phyloP scores from a whole-genome alignment of 2,888 invertebrate species.

The Heteromyza rotundicornis region DNA sequence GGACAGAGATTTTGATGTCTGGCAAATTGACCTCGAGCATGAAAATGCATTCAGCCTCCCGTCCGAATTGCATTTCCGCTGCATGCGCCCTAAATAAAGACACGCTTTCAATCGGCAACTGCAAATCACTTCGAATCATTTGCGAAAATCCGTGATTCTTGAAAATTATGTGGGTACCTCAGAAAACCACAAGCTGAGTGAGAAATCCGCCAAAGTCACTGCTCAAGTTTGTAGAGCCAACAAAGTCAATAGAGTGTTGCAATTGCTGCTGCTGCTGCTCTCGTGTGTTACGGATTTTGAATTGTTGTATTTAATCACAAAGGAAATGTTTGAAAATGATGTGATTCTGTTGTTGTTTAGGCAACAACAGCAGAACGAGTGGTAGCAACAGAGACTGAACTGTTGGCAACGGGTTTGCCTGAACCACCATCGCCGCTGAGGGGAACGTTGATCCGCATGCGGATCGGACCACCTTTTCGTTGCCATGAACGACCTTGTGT shows the following conservation, averaged over 20 bases:
- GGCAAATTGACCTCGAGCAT: neutral
- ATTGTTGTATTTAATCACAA: neutral
- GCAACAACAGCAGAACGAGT: no score
- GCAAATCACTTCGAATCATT: neutral
- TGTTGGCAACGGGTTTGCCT: neutral
- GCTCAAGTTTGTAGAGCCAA: neutral
- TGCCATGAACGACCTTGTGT: conserved; percentile 5
- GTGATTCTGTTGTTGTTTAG: no score
- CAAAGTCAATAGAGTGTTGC: neutral
- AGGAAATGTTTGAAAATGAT: no score
- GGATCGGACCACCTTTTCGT: neutral
- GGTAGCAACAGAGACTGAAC: neutral
- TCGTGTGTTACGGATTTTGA: neutral
- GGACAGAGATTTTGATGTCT: neutral
- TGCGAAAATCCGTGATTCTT: neutral
- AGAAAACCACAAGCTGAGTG: neutral
- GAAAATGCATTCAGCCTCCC: neutral
- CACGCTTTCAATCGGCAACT: neutral
- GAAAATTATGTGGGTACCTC: neutral
- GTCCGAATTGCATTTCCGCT: neutral
- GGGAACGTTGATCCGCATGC: conserved; percentile 1
- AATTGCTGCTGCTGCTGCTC: neutral
- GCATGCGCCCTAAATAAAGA: neutral
- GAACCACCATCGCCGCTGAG: neutral
- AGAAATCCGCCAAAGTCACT: neutral